phyloP scores from a whole-genome alignment of 1,140 invertebrate species.

The Ips typographus region DNA sequence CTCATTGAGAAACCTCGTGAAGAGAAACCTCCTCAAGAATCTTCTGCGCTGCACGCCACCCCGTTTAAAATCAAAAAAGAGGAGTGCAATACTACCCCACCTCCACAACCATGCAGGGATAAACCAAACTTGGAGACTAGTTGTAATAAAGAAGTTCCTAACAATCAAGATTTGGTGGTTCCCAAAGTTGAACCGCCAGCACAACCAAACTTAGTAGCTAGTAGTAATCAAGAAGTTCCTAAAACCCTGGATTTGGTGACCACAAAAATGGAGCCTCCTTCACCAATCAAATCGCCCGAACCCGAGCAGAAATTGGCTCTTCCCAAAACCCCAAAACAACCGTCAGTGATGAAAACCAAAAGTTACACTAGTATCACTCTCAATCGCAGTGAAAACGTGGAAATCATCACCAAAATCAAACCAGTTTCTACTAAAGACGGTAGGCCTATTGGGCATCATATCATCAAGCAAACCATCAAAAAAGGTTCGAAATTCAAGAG shows the following conservation, averaged over 20 bases:
- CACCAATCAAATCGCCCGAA: conserved; percentile 5
- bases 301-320: conserved; percentile 6
- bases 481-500: conserved; percentile 26
- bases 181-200: conserved; percentile 5
- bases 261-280: conserved; percentile 17
- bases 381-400: conserved; percentile 45
- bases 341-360: not conserved
- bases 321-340: conserved; percentile 3
- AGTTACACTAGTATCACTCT: conserved; percentile 46
- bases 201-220: conserved; percentile 9
- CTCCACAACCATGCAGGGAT: not conserved
- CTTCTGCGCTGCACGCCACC: not conserved
- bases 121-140: conserved; percentile 2
- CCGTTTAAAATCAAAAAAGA: not conserved
- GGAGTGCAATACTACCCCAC: not conserved
- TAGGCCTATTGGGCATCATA: conserved; percentile 43
- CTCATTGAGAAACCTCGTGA: not conserved
- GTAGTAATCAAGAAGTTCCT: conserved; percentile 1
- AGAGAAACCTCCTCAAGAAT: not conserved
- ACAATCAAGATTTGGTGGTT: not conserved
- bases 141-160: not conserved
- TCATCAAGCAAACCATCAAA: conserved; percentile 45
- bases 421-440: conserved; percentile 47
- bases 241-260: conserved; percentile 24
- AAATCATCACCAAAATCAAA: conserved; percentile 47